Base-by-base conservation (phyloP, 2,888 invertebrate species). In the Isotomurus palustris region DNA sequence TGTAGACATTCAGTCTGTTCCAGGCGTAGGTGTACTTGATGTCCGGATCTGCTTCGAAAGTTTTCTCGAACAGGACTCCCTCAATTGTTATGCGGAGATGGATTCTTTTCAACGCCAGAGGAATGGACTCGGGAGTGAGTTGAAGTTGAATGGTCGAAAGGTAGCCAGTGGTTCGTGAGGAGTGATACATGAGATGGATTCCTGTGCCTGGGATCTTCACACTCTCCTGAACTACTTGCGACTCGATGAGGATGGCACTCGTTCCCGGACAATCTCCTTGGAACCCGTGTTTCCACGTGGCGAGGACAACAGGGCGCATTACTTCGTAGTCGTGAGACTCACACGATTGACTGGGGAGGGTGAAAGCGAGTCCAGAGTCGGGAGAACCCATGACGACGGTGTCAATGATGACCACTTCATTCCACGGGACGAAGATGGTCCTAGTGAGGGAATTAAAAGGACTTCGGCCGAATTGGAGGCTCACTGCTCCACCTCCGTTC, bases 401-500 rank as follows among this genome's bases (percentile, higher is more conserved):
- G 73, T 93, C 89, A 72, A 93, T 92, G 70, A 92, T 91, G 51
- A 97, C 90, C 67, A 85, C 85, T 83, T 92, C 91, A 78, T 99
- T 97, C 92, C 96, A 95, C 10, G 96, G 95, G 25, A 95, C 91
- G 75, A 87, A 90, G 21, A 91, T 87, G 59, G 92, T 91, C 73
- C 89, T 84, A 43, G 85, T 87, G 70, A 90, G 88, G 1, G 91
- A 86, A 65, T 89, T 85, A 77, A 93, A 93, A 1, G 92, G 92
- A 40, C 90, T 86, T 59, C 92, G 81, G 57, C 95, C 93, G 74
- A 99, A 96, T 75, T 93, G 91, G 50, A 99, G 78, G 0, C 91
- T 93, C 2, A 99, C 91, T 1, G 94, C 92, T 0, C 95, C 95
- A 1, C 97, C 99, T n/a, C 99, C 99, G 76, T 99, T 99, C 17